These are phyloP conservation scores for Morinoia aosen DNA, from an alignment of 2,888 invertebrate genomes.

Conservation along the genomic window DNA sequence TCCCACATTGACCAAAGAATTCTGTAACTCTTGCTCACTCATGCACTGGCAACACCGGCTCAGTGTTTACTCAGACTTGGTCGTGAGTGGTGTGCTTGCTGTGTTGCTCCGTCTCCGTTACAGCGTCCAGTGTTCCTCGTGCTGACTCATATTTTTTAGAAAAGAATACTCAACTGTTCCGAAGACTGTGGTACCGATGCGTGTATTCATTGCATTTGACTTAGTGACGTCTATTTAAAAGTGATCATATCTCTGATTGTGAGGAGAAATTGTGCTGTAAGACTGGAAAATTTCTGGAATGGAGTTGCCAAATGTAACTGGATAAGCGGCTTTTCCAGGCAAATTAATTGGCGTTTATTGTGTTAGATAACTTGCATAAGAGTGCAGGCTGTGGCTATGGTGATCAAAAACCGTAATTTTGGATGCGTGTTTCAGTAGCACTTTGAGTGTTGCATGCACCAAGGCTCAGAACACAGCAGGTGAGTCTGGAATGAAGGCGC, in stretches of 20 bases:
- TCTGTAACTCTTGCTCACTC: background rate
- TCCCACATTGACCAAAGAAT: background rate
- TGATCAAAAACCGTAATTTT: background rate
- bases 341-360: background rate
- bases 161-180: background rate
- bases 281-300: conserved; percentile 49
- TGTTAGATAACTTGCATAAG: background rate
- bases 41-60: background rate
- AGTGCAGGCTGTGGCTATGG: background rate
- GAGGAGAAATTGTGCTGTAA: conserved; percentile 48
- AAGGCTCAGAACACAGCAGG: background rate
- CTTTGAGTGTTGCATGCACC: background rate
- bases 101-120: background rate
- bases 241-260: conserved; percentile 19
- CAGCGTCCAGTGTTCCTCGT: conserved; percentile 32
- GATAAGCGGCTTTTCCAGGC: conserved; percentile 16
- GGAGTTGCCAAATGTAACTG: conserved; percentile 47
- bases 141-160: background rate
- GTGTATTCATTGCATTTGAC: background rate
- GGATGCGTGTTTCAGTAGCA: background rate
- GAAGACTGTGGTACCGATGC: background rate
- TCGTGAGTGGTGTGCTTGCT: conserved; percentile 38
- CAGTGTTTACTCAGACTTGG: conserved; percentile 22
- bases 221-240: background rate
- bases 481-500: conserved; percentile 41